phyloP scores from a whole-genome alignment of 2,888 invertebrate genomes.

The Cryptocephalus moraei region DNA sequence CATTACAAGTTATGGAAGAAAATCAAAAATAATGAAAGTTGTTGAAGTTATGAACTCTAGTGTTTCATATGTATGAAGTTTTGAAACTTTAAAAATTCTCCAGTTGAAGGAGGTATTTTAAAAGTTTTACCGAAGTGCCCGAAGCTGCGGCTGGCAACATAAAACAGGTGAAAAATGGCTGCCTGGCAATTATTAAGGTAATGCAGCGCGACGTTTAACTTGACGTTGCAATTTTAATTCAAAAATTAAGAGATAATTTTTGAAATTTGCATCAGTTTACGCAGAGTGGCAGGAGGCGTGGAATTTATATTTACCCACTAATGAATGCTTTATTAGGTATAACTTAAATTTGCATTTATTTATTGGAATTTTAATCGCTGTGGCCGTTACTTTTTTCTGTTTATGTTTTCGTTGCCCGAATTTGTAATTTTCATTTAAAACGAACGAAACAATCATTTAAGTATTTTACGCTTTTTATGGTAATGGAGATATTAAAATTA shows the following conservation, averaged over 20 bases:
- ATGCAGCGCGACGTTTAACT: slow-evolving; percentile 7
- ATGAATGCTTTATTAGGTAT: no score
- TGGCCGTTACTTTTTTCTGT: no score
- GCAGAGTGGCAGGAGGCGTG: not conserved
- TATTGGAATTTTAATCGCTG: no score
- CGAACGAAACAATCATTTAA: no score
- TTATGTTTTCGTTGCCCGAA: no score
- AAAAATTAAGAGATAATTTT: slow-evolving; percentile 11
- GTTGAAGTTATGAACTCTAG: slow-evolving; percentile 21
- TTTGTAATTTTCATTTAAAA: no score
- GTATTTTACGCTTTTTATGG: no score
- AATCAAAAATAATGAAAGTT: not conserved
- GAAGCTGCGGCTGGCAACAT: slow-evolving; percentile 6
- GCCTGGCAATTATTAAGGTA: slow-evolving; percentile 7
- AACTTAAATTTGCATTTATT: no score
- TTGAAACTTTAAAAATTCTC: slow-evolving; percentile 19
- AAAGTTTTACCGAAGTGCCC: slow-evolving; percentile 14
- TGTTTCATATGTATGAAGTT: slow-evolving; percentile 25
- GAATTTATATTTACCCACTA: no score
- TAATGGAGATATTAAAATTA: no score
- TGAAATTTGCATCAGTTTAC: slow-evolving; percentile 10
- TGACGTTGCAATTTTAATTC: slow-evolving; percentile 10
- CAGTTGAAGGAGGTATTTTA: slow-evolving; percentile 15
- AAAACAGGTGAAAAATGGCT: slow-evolving; percentile 15
- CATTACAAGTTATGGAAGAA: not conserved